Conservation (phyloP, 2,888 invertebrate species). For the Agrotis clavis region DNA sequence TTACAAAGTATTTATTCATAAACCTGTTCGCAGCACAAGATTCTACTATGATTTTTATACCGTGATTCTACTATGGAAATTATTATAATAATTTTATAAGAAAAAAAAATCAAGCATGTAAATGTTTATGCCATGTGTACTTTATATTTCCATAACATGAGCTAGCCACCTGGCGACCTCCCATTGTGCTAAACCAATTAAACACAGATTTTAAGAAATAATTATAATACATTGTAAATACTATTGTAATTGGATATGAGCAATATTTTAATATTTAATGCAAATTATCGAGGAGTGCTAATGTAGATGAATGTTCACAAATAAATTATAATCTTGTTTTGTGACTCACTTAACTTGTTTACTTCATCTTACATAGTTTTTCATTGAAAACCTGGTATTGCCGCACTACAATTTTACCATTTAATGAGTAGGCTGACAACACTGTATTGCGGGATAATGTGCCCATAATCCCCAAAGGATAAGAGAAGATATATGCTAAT, state of each 20-base stretch:
- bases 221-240: slow-evolving; percentile 49
- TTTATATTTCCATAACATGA: background rate
- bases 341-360: slow-evolving; percentile 56
- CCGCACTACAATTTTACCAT: no score
- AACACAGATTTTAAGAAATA: slow-evolving; percentile 49
- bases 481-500: no score
- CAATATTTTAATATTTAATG: slow-evolving; percentile 54
- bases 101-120: no score
- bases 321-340: slow-evolving; percentile 52
- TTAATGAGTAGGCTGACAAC: no score
- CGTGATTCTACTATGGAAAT: no score
- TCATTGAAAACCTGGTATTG: no score
- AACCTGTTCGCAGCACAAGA: no score
- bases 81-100: no score
- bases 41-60: no score
- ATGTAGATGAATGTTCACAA: slow-evolving; percentile 26
- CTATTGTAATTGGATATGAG: slow-evolving; percentile 54
- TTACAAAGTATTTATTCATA: no score
- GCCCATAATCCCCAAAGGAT: no score
- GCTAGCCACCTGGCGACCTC: slow-evolving; percentile 41
- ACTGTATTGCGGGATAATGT: no score
- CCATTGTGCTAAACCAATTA: slow-evolving; percentile 34
- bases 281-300: slow-evolving; percentile 54
- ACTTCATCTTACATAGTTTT: slow-evolving; percentile 30
- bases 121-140: background rate